Evolutionary conservation across 1,140 invertebrate species (phyloP).

Genomic region (Paramacrobiotus metropolitanus): DNA sequence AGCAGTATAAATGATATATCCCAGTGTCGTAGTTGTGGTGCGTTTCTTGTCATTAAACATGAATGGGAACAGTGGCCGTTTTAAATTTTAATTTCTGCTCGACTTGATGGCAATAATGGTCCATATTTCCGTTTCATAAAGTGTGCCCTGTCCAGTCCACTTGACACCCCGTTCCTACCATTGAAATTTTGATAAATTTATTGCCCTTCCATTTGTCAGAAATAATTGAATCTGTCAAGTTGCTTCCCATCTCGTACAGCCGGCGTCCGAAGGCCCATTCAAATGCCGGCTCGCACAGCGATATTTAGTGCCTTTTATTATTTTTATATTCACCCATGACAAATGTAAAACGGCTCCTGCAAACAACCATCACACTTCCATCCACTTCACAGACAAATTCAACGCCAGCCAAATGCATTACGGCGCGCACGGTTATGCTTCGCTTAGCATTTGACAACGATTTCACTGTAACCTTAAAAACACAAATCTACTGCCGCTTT

Average conservation of each 20-base stretch:
- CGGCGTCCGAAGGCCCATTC: neutral
- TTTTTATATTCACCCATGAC: neutral
- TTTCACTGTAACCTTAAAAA: too few species aligned
- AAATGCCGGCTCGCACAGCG: neutral
- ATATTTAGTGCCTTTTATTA: conserved; percentile 5
- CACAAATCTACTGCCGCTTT: too few species aligned
- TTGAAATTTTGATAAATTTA: conserved; percentile 2
- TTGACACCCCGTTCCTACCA: neutral
- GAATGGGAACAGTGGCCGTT: too few species aligned
- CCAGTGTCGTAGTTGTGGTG: too few species aligned
- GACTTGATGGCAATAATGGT: neutral
- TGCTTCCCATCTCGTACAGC: too few species aligned
- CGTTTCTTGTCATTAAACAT: too few species aligned
- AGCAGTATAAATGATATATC: too few species aligned
- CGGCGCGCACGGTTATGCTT: too few species aligned
- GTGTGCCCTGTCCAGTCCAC: neutral
- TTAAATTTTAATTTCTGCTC: neutral
- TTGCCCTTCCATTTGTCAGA: conserved; percentile 3
- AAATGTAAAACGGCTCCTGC: neutral
- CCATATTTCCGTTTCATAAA: neutral
- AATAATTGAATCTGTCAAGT: conserved; percentile 5
- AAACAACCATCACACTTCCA: too few species aligned
- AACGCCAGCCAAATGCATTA: neutral
- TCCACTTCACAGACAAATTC: neutral
- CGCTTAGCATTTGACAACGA: too few species aligned